A percentile compares a stretch with the other conserved stretches of the same genome.
These are phyloP conservation scores for Mesoclemmys tuberculata DNA, from an alignment of 2,113 vertebrate genomes.

Conservation along the genomic window DNA sequence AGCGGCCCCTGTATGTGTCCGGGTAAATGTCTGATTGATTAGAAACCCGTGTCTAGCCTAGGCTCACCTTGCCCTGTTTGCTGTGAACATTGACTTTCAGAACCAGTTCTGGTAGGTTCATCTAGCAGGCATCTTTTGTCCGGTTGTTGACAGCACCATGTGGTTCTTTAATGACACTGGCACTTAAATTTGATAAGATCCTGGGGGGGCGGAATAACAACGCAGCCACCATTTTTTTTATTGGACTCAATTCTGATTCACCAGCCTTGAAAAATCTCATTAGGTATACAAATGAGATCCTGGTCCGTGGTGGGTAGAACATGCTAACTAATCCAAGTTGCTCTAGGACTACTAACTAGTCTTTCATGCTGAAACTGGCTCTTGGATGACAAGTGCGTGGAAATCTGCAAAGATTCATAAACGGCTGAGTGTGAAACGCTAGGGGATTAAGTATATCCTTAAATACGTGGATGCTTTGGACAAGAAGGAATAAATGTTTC, in stretches of 20 bases:
- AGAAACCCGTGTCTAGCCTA: not conserved
- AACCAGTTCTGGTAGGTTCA: not conserved
- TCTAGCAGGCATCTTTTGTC: not conserved
- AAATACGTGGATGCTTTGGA: not conserved
- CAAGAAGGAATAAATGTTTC: not conserved
- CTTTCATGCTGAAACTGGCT: not conserved
- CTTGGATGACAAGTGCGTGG: not conserved
- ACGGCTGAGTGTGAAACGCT: not conserved
- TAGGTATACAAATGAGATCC: not conserved
- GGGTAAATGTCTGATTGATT: not conserved
- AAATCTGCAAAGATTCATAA: not conserved
- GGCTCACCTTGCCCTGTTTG: not conserved
- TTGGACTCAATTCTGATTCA: not conserved
- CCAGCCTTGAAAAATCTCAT: not conserved
- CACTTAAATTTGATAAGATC: not conserved
- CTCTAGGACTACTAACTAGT: not conserved
- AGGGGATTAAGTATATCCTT: not conserved
- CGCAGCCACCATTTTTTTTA: not conserved
- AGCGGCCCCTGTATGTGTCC: no score
- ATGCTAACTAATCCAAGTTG: not conserved
- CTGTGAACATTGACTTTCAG: not conserved
- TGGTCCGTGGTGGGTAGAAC: not conserved
- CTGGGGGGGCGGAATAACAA: not conserved
- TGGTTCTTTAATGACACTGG: constrained; percentile 22
- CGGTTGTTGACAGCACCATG: not conserved